Conservation (phyloP, 1,140 invertebrate species). For the Zaprionus tsacasi region DNA sequence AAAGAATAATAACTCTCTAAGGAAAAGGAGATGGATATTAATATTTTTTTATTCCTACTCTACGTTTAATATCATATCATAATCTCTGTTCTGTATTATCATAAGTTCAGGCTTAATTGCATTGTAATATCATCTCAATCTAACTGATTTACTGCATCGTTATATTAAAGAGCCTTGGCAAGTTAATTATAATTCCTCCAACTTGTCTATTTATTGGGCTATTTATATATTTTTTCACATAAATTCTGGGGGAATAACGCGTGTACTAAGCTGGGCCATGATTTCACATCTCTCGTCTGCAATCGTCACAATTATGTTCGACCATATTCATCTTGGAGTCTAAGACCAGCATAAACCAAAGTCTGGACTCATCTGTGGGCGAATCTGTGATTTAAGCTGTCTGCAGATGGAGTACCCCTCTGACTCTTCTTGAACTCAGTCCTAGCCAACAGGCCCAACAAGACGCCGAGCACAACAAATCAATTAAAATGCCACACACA, state of each 20-base stretch:
- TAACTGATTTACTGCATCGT: not conserved
- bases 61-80: not conserved
- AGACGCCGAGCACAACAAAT: slow-evolving; percentile 66
- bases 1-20: not conserved
- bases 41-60: not conserved
- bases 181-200: not conserved
- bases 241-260: not conserved
- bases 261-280: not conserved
- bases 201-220: not conserved
- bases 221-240: slow-evolving; percentile 1
- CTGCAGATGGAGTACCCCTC: slow-evolving; percentile 28
- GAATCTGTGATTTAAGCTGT: slow-evolving; percentile 58
- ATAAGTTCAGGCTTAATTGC: not conserved
- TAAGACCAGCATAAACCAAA: slow-evolving; percentile 16
- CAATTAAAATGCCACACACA: slow-evolving; percentile 68
- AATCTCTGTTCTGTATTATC: not conserved
- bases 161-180: not conserved
- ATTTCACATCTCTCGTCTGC: not conserved
- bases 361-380: slow-evolving; percentile 46
- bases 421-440: slow-evolving; percentile 45
- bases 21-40: not conserved
- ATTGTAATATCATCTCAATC: not conserved
- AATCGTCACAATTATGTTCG: not conserved
- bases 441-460: slow-evolving; percentile 41
- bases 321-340: not conserved